Conservation (phyloP, 2,113 vertebrate species). For the Copsychus sechellarum region DNA sequence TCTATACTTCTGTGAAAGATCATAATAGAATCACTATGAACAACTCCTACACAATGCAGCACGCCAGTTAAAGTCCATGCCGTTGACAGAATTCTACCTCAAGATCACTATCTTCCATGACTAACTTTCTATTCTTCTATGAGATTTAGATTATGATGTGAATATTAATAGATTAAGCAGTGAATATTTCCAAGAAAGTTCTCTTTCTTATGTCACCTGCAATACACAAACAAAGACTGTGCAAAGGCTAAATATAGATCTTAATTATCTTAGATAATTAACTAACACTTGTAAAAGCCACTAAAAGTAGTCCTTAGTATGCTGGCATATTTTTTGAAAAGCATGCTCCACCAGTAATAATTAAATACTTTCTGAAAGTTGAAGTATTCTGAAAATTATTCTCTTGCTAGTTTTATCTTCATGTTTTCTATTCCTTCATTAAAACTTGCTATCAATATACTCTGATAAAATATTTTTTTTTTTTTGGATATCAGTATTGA, state of each 20-base stretch:
- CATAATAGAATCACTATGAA: background rate
- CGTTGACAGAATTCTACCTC: background rate
- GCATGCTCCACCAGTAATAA: accelerated
- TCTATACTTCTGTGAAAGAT: background rate
- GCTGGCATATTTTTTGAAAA: background rate
- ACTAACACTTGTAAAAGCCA: background rate
- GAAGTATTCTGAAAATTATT: background rate
- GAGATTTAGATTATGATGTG: background rate
- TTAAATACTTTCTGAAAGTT: background rate
- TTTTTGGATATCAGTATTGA: background rate
- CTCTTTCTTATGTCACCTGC: background rate
- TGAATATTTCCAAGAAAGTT: background rate
- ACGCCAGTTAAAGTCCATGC: background rate
- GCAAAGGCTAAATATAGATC: background rate
- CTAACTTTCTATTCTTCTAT: background rate
- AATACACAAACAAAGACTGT: background rate
- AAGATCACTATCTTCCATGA: background rate
- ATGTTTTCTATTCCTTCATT: background rate
- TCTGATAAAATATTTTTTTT: background rate
- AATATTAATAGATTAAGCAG: background rate
- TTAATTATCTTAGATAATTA: background rate
- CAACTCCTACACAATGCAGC: background rate
- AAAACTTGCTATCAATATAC: background rate
- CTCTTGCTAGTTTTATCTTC: background rate
- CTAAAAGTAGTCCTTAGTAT: background rate